These are phyloP conservation scores for Arrhamphus sclerolepis DNA, from an alignment of 2,797 vertebrate genomes.

Conservation along the genomic window DNA sequence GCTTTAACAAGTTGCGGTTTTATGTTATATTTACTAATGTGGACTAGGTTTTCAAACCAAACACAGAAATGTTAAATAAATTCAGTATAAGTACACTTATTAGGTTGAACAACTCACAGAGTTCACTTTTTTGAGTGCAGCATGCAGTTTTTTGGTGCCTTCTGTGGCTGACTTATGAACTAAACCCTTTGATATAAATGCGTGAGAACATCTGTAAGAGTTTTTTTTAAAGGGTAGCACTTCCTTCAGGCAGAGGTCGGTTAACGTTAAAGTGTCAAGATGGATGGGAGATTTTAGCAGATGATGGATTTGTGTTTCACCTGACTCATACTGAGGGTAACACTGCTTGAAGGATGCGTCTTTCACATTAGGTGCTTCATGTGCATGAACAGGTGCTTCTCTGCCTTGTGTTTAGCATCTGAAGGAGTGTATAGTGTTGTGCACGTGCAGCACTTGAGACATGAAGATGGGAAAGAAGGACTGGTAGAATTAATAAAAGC, in stretches of 20 bases:
- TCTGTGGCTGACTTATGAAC: slow-evolving; percentile 48
- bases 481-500: slow-evolving; percentile 29
- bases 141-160: slow-evolving; percentile 28
- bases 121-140: too few relatives aligned
- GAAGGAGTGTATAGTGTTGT: not conserved
- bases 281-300: slow-evolving; percentile 45
- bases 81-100: too few relatives aligned
- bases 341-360: slow-evolving; percentile 21
- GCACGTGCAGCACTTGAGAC: not conserved
- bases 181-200: slow-evolving; percentile 49
- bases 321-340: slow-evolving; percentile 44
- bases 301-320: slow-evolving; percentile 55
- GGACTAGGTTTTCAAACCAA: too few relatives aligned
- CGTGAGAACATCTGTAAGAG: slow-evolving; percentile 50
- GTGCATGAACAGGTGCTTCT: slow-evolving; percentile 20
- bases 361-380: slow-evolving; percentile 20
- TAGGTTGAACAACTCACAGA: too few relatives aligned
- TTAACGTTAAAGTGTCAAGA: slow-evolving; percentile 58
- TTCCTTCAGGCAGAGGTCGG: slow-evolving; percentile 59
- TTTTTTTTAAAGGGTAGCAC: slow-evolving; percentile 53
- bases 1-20: too few relatives aligned
- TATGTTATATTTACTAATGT: too few relatives aligned
- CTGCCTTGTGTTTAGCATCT: slow-evolving; percentile 7
- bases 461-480: not conserved
- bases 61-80: too few relatives aligned